Base-by-base conservation (phyloP, 1,140 invertebrate genomes). In the Achroia grisella region DNA sequence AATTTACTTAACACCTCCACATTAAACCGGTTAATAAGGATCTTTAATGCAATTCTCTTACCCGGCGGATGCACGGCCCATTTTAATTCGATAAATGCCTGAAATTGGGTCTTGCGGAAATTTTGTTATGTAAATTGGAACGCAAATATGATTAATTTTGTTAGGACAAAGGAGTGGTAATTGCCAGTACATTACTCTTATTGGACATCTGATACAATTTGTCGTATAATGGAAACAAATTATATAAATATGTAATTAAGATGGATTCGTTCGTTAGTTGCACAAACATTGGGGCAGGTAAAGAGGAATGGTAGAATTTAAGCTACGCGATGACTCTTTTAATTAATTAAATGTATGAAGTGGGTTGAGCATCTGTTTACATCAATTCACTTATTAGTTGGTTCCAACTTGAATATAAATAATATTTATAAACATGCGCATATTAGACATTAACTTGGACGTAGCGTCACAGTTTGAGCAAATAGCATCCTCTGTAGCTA, bases 1-100 rank as follows among this genome's bases (percentile, higher is more conserved):
- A 85, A 85, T 85, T 85, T 83, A 85, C 79, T 83, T 83, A 80
- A 81, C 81, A 78, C 81, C 60, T 67, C 72, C 73, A 69, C 73
- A 75, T 80, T 82, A 76, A 76, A 68, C 61, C 66, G 56, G 53
- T 63, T 81, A 79, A 81, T 82, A 67, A 81, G 71, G 67, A 70
- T 70, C 55, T 71, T 63, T 76, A 76, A 76, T 68, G 48, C 70
- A 62, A 82, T 80, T 77, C 71, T 62, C 74, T 76, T 71, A 76
- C 71, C 62, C 56, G 37, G 42, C 58, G 17, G 17, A 23, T 23
- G 17, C 17, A 23, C 17, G 52, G 58, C 52, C 68, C 58, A 60
- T 72, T 79, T 74, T 79, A 77, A 82, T 84, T 72, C 65, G 54
- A 76, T 79, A 71, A 68, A 60, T 23, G 6, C 6, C 17, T 23